Evolutionary conservation across 2,888 invertebrate genomes (phyloP), one percentile per base, ranked within the genome.

Genomic region (Pollenia angustigena): DNA sequence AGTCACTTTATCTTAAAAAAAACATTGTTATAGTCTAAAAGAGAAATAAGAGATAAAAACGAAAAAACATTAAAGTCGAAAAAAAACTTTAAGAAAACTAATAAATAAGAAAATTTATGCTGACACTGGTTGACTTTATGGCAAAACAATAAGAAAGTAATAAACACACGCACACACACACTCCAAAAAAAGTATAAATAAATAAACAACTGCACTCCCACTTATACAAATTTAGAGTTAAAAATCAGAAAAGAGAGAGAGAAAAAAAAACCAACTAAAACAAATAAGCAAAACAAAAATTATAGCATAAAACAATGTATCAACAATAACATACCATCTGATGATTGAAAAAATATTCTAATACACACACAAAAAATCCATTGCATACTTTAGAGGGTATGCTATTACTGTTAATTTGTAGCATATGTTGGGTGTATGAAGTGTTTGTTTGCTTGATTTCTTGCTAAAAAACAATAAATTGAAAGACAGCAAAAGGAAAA

Each of bases 51-150:
- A 46, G 16, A 74, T n/a, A 44, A 18, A 68, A 44, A 12, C 8
- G 10, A 46, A 44, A 68, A 74, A 48, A 23, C 12, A 32, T 40
- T 0, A 66, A 44, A 32, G 32, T 32, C 10, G 12, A 16, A 56
- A 8, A 58, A 14, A 66, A 69, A 32, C n/a, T 40, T 23, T 32
- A 50, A 60, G 46, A 68, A 78, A 81, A 68, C 60, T 75, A 75
- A 83, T 79, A 80, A 83, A 83, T 80, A 68, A 75, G 32, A 71
- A 60, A 50, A 79, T 83, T 86, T 83, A 80, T 86, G 69, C 46
- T 84, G 83, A 76, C 76, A 72, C 76, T 68, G 62, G 58, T 81
- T 81, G 86, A 84, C 76, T 83, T 87, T 84, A 87, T 84, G 72
- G 86, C 81, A 66, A 74, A 56, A 81, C 58, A 76, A 83, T 54